Conservation (phyloP, 1,140 invertebrate species). For the Eumeta japonica region DNA sequence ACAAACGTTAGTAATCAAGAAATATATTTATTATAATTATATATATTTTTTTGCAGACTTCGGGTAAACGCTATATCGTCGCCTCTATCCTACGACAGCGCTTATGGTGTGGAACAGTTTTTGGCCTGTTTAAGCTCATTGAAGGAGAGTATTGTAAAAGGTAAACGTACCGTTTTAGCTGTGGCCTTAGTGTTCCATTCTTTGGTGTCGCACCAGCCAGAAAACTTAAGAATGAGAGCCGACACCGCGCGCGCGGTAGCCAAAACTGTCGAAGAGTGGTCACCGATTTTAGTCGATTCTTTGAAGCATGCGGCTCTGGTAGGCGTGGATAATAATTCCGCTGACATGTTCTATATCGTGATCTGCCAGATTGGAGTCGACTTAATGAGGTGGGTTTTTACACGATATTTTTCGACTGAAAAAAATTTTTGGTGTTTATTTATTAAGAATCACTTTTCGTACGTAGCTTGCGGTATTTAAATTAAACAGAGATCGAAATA, state of each 20-base stretch:
- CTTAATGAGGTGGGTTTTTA: constrained; percentile 23
- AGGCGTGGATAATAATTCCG: constrained; percentile 15
- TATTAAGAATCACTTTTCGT: not conserved
- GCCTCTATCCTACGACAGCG: constrained; percentile 37
- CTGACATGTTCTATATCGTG: constrained; percentile 30
- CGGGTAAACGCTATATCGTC: constrained; percentile 22
- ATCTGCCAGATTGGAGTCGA: constrained; percentile 32
- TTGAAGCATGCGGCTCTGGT: constrained; percentile 30
- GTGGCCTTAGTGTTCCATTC: constrained; percentile 37
- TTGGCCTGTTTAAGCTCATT: constrained; percentile 27
- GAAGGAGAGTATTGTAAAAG: constrained; percentile 18
- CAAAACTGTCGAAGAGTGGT: constrained; percentile 32
- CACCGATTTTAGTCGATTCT: constrained; percentile 22
- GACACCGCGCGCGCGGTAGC: constrained; percentile 19
- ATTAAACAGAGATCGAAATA: not conserved
- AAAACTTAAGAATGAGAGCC: constrained; percentile 18
- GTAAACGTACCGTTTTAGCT: constrained; percentile 24
- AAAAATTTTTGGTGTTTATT: not conserved
- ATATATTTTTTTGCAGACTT: constrained; percentile 27
- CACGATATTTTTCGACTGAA: not conserved
- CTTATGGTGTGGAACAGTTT: constrained; percentile 39
- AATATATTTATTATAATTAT: too few species aligned
- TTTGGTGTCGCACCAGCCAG: constrained; percentile 38
- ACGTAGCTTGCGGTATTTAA: not conserved
- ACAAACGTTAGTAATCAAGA: too few species aligned